A percentile compares a stretch with the other conserved stretches of the same genome.
Conservation (phyloP, 2,113 vertebrate species). For the Poecile atricapillus region DNA sequence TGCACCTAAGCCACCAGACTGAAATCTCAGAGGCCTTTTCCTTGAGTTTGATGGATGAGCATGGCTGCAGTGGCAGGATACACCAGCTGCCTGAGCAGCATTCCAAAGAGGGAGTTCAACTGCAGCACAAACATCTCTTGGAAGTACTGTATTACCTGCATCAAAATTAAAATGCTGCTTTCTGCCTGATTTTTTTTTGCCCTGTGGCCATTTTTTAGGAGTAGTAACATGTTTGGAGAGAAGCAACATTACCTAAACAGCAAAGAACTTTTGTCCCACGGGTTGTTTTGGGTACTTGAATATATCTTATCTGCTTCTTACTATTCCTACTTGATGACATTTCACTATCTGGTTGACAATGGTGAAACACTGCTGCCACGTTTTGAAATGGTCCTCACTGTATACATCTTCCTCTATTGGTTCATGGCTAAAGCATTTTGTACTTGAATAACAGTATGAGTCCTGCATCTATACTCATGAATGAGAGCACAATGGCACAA, state of each 20-base stretch:
- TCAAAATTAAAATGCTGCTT: not conserved
- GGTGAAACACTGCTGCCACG: not conserved
- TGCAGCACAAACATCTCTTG: not conserved
- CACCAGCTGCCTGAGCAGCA: not conserved
- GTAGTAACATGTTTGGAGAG: not conserved
- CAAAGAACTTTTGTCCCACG: not conserved
- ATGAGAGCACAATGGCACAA: not conserved
- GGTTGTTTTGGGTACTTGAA: not conserved
- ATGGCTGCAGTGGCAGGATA: not conserved
- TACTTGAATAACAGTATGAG: not conserved
- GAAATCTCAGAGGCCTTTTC: not conserved
- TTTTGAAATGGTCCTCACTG: not conserved
- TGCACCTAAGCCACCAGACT: not conserved
- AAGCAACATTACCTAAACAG: not conserved
- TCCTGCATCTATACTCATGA: not conserved
- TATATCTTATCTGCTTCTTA: not conserved
- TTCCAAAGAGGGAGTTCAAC: not conserved
- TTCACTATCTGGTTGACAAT: not conserved
- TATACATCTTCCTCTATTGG: not conserved
- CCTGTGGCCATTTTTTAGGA: not conserved
- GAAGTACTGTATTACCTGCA: not conserved
- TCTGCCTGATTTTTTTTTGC: not conserved
- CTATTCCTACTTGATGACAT: not conserved
- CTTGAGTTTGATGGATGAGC: not conserved
- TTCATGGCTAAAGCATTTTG: not conserved